Evolutionary conservation across 2,797 vertebrate species (phyloP), one percentile per base, ranked within the genome.

Genomic region (Amniataba percoides): DNA sequence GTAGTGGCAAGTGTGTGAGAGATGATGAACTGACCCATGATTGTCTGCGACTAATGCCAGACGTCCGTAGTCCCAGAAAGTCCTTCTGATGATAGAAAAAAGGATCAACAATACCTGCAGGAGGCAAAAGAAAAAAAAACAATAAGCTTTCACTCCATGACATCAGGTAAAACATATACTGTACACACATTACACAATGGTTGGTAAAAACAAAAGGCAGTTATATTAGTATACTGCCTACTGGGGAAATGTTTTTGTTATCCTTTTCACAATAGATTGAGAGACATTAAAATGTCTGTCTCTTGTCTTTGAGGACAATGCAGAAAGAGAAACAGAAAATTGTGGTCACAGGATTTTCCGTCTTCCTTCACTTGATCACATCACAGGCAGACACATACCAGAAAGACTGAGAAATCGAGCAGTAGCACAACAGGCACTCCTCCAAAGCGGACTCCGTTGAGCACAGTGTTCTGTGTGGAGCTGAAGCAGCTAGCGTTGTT

Each of bases 31-130:
- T 62, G 58, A 96, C 95, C 89, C 96, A 63, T 95, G 92, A 13
- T 67, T 87, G 86, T 98, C 96, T 27, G 98, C 95, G 3, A 99
- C 95, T 70, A 99, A 89, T 1, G 98, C 97, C 49, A 99, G 94
- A 36, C 97, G 96, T 31, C 98, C 98, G 0, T 97, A 97, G 90
- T 99, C 97, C 98, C 97, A 99, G 85, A 98, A 95, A 75, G 89
- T 96, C 87, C 92, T 97, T 89, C 98, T 95, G 93, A 99, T 97
- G 74, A 96, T 1, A 5, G 96, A 92, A 91, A 99, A 99, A 39
- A 95, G 19, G 12, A 93, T 31, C 75, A 99, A 92, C 92, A 99
- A 91, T 73, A 96, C 15, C 98, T 96, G 86, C 16, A 61, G 63
- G 45, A 34, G 39, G 14, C 2, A 70, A 3, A 31, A 58, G 25